These are phyloP conservation scores for Rhagium mordax DNA, from an alignment of 2,888 invertebrate genomes.

Conservation along the genomic window DNA sequence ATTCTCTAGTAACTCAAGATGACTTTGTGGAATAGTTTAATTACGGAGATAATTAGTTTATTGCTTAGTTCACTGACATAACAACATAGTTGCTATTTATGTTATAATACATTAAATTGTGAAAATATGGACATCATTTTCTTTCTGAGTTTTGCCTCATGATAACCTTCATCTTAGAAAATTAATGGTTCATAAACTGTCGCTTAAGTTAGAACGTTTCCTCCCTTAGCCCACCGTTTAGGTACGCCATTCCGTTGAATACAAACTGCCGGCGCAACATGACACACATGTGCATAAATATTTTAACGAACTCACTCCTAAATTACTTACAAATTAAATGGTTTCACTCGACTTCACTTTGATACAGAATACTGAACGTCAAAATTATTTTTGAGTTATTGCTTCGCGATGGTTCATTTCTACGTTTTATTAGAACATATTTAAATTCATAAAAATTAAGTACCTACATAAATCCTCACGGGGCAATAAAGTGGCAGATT, in stretches of 20 bases:
- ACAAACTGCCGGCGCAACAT: conserved; percentile 7
- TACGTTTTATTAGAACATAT: background rate
- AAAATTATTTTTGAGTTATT: conserved; percentile 24
- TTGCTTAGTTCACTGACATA: too few species aligned
- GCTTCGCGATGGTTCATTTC: background rate
- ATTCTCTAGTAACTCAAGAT: too few species aligned
- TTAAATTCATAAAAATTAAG: conserved; percentile 11
- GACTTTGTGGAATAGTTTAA: too few species aligned
- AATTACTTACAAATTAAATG: conserved; percentile 61
- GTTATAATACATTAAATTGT: too few species aligned
- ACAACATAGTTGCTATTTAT: too few species aligned
- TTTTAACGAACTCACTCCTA: conserved; percentile 57
- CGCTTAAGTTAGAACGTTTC: too few species aligned
- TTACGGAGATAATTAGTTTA: too few species aligned
- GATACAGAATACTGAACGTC: conserved; percentile 26
- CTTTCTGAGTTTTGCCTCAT: too few species aligned
- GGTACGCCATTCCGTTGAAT: background rate
- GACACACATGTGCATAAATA: conserved; percentile 60
- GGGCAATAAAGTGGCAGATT: background rate
- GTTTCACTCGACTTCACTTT: conserved; percentile 54
- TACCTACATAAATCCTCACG: background rate
- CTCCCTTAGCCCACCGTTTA: background rate
- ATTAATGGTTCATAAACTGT: too few species aligned
- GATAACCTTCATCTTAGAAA: too few species aligned
- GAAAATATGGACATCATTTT: too few species aligned